A percentile compares a stretch with the other conserved stretches of the same genome.
phyloP scores from a whole-genome alignment of 1,140 invertebrate species.

The Scaptomyza pallida region DNA sequence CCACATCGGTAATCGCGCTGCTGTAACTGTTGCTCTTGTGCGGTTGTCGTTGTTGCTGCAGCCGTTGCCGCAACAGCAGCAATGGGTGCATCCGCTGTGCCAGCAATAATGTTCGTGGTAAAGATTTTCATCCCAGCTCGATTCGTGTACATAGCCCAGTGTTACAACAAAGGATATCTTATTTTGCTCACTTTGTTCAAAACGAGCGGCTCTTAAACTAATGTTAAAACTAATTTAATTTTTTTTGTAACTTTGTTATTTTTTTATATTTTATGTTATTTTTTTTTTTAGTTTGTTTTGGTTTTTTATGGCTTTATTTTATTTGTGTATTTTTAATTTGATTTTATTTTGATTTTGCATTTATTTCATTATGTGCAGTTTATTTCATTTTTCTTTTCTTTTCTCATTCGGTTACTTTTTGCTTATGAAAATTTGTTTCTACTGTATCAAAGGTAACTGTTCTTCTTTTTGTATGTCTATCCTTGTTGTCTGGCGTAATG shows the following conservation, averaged over 20 bases:
- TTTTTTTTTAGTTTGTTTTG: slow-evolving; percentile 37
- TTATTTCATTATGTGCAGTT: slow-evolving; percentile 30
- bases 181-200: slow-evolving; percentile 33
- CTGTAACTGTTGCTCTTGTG: slow-evolving; percentile 27
- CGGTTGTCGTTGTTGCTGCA: slow-evolving; percentile 39
- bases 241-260: slow-evolving; percentile 20
- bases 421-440: slow-evolving; percentile 25
- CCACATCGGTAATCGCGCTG: slow-evolving; percentile 45
- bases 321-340: slow-evolving; percentile 26
- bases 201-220: slow-evolving; percentile 2
- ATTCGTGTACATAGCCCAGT: slow-evolving; percentile 56
- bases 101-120: slow-evolving; percentile 48
- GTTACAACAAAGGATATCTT: not conserved
- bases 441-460: slow-evolving; percentile 62
- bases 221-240: slow-evolving; percentile 34
- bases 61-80: slow-evolving; percentile 15
- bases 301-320: slow-evolving; percentile 36
- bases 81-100: slow-evolving; percentile 8
- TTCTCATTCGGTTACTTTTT: slow-evolving; percentile 11
- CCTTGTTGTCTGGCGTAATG: slow-evolving; percentile 8
- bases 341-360: slow-evolving; percentile 21
- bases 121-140: slow-evolving; percentile 63
- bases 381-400: slow-evolving; percentile 13
- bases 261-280: slow-evolving; percentile 33
- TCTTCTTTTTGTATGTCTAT: slow-evolving; percentile 8